Evolutionary conservation across 2,113 vertebrate genomes (phyloP).

Genomic region (Trematocara macrostoma): DNA sequence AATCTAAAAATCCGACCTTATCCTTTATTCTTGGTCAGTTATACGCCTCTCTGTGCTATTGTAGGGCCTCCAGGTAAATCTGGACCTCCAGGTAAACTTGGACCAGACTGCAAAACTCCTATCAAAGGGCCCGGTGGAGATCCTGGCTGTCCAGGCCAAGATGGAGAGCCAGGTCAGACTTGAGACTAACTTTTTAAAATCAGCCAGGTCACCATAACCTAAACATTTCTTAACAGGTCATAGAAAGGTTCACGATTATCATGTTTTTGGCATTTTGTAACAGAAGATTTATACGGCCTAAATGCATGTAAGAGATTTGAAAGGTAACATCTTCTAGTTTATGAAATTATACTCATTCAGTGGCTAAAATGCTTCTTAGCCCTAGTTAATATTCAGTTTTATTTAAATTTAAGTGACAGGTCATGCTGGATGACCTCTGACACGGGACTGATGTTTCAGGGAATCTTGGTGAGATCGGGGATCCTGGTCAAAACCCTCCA

Average conservation of each 20-base stretch:
- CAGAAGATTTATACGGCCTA: background rate
- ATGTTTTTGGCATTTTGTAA: background rate
- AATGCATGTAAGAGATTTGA: background rate
- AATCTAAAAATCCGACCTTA: background rate
- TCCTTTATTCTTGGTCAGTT: background rate
- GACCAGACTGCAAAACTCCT: constrained; percentile 18
- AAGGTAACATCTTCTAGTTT: background rate
- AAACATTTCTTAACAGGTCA: background rate
- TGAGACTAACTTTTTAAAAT: background rate
- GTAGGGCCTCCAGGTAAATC: constrained; percentile 19
- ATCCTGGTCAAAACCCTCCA: constrained; percentile 35
- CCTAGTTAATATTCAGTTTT: background rate
- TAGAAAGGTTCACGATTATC: background rate
- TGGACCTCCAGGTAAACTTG: constrained; percentile 31
- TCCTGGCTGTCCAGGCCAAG: constrained; percentile 20
- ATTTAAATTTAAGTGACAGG: background rate
- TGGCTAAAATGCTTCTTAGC: background rate
- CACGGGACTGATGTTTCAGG: constrained; percentile 43
- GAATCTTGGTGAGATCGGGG: constrained; percentile 20
- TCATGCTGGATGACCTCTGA: background rate
- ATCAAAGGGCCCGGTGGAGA: constrained; percentile 22
- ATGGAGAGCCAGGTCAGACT: constrained; percentile 50
- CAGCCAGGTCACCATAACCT: background rate
- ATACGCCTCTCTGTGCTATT: background rate
- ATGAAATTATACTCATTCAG: background rate